Percentiles rank a stretch among this genome's conserved stretches.
phyloP scores from a whole-genome alignment of 2,113 vertebrate species.

The Gnathonemus longibarbis region DNA sequence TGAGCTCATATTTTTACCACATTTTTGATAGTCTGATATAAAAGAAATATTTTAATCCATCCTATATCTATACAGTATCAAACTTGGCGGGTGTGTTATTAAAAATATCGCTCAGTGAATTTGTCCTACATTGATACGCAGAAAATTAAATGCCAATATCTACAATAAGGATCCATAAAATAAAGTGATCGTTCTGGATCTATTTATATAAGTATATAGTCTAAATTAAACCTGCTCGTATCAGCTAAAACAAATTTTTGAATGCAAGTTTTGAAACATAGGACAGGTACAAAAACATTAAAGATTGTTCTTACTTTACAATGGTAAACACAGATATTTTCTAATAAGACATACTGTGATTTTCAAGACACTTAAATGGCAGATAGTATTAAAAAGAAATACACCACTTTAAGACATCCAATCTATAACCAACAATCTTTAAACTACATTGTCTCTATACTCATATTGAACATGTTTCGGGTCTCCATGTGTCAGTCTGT shows the following conservation, averaged over 20 bases:
- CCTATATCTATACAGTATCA: slow-evolving; percentile 52
- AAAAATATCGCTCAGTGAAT: slow-evolving; percentile 37
- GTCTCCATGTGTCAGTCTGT: slow-evolving; percentile 18
- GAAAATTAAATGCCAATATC: slow-evolving; percentile 27
- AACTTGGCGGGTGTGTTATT: slow-evolving; percentile 47
- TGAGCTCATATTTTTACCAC: slow-evolving; percentile 10
- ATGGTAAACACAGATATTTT: slow-evolving; percentile 5
- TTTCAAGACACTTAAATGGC: slow-evolving; percentile 23
- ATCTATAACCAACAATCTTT: slow-evolving; percentile 29
- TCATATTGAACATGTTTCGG: slow-evolving; percentile 33
- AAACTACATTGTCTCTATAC: slow-evolving; percentile 39
- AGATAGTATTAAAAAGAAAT: slow-evolving; percentile 12
- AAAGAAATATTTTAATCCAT: slow-evolving; percentile 58
- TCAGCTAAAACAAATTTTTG: slow-evolving; percentile 28
- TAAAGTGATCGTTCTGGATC: slow-evolving; percentile 7
- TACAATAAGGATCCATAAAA: slow-evolving; percentile 7
- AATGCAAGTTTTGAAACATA: slow-evolving; percentile 26
- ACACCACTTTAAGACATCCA: slow-evolving; percentile 34
- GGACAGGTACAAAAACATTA: slow-evolving; percentile 30
- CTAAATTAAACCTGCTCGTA: slow-evolving; percentile 26
- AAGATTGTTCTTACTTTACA: slow-evolving; percentile 1
- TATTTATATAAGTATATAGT: slow-evolving; percentile 27
- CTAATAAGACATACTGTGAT: slow-evolving; percentile 14
- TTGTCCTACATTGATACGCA: slow-evolving; percentile 17
- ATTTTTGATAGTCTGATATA: slow-evolving; percentile 17